Evolutionary conservation across 2,113 vertebrate species (phyloP).

Genomic region (Corythornis cristatus): DNA sequence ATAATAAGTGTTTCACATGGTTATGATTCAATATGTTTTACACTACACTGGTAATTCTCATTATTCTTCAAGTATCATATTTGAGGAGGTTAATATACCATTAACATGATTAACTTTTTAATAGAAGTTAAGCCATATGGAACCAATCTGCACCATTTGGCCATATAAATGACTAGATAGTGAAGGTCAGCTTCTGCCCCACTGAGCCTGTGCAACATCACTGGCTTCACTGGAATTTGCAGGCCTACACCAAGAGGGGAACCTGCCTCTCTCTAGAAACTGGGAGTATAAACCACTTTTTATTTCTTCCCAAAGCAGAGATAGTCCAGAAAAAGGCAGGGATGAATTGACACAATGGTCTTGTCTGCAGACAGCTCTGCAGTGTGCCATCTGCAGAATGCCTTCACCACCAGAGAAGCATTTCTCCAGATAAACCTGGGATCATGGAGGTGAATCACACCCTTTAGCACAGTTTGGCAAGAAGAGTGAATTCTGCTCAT

Average conservation of each 20-base stretch:
- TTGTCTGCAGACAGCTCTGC: background rate
- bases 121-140: slow-evolving; percentile 30
- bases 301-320: background rate
- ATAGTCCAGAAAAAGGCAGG: background rate
- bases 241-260: background rate
- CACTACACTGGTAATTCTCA: slow-evolving; percentile 9
- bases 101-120: slow-evolving; percentile 38
- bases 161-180: background rate
- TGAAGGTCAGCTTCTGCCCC: background rate
- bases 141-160: background rate
- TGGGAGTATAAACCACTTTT: background rate
- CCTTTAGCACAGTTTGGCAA: background rate
- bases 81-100: slow-evolving; percentile 19
- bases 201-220: background rate
- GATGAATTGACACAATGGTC: background rate
- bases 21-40: slow-evolving; percentile 22
- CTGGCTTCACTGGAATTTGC: background rate
- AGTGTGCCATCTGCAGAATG: background rate
- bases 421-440: background rate
- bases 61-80: slow-evolving; percentile 31
- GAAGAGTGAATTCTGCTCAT: background rate
- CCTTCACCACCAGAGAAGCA: background rate
- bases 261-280: background rate
- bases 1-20: background rate
- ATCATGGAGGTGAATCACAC: background rate